Conservation (phyloP, 2,797 vertebrate species). For the Chiroxiphia lanceolata region DNA sequence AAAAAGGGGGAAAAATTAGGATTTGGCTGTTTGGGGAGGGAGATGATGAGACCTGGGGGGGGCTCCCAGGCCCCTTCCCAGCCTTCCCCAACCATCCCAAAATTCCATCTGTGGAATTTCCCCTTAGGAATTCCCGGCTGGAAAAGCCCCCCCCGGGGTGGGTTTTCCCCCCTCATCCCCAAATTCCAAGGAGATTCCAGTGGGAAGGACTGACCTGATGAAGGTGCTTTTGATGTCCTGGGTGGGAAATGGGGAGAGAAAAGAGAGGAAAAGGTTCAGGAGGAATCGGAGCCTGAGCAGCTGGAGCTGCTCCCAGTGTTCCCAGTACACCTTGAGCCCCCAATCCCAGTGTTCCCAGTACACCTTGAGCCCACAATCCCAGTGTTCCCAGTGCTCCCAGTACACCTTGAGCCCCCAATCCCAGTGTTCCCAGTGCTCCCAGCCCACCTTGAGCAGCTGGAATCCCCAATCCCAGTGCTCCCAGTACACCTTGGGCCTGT, state of each 20-base stretch:
- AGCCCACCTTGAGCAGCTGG: no score
- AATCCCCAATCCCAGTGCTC: no score
- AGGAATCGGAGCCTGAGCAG: background rate
- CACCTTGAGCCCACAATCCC: no score
- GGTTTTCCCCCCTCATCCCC: background rate
- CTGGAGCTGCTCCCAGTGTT: no score
- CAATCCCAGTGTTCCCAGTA: no score
- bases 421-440: no score
- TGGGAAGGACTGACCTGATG: conserved; percentile 64
- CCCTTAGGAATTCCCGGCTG: background rate
- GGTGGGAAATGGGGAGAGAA: background rate
- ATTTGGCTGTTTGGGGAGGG: background rate
- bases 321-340: no score
- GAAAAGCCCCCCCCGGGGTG: background rate
- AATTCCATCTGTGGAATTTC: background rate
- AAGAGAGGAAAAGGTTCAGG: background rate
- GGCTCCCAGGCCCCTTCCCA: background rate
- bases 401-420: no score
- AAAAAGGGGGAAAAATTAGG: background rate
- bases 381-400: no score
- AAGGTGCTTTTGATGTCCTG: conserved; percentile 80
- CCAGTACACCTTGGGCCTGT: no score
- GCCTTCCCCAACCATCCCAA: background rate
- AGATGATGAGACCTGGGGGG: background rate
- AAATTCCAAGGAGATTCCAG: background rate